Base-by-base conservation (phyloP, 2,888 invertebrate species). In the Volucella inflata region DNA sequence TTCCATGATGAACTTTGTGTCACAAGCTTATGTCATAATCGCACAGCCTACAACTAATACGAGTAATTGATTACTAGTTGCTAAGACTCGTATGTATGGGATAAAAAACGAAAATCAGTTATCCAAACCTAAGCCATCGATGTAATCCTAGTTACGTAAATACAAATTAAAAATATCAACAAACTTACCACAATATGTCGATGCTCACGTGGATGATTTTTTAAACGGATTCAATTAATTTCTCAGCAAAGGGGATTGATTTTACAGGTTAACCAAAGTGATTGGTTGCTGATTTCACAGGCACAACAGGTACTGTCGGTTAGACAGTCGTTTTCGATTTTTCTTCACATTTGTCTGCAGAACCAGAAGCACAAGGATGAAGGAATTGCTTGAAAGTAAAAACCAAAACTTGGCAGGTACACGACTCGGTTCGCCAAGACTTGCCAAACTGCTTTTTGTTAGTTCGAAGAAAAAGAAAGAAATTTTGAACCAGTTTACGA, bases 401-500 rank as follows among this genome's bases (percentile, higher is more conserved):
- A 72, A 53, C 17, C 8, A 70, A 48, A 70, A 64, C 74, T 38
- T 40, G 42, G 46, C 46, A n/a, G 53, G 14, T 55, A 17, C 48
- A 60, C 14, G 36, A 42, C 17, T 50, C 12, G 40, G 2, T 11
- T n/a, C 60, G 36, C 16, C 55, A 55, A 38, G 42, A 17, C n/a
- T 55, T 16, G 48, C 50, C 9, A 14, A 75, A 55, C 50, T 57
- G 16, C 53, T 60, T 60, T 60, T 59, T 50, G 50, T 48, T 67
- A 42, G 50, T 30, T 6, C 6, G 1, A 21, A 21, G 4, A 21
- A 30, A 30, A 67, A 42, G 42, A 67, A 67, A 68, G 60, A 59
- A 51, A 67, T 67, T 51, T 59, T 59, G 42, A 76, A 76, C 68
- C 68, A 76, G 68, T 76, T 76, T 76, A n/a, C n/a, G n/a, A n/a